Base-by-base conservation (phyloP, 2,888 invertebrate genomes). In the Pollenia amentaria region DNA sequence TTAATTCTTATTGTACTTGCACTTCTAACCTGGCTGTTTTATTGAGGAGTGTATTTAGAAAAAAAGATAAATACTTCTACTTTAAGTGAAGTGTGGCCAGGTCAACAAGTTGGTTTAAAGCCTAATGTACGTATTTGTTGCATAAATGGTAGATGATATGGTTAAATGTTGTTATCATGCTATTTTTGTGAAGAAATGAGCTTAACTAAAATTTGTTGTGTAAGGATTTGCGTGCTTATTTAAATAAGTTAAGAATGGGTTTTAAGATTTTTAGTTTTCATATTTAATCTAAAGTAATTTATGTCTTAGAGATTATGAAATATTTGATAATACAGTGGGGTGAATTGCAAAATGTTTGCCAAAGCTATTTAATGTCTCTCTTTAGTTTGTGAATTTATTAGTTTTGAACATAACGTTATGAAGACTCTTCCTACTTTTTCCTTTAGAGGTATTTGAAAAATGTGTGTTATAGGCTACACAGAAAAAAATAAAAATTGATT, bases 41-140 rank as follows among this genome's bases (percentile, higher is more conserved):
- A 10, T 11, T 16, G 14, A 42, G 44, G 16, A 70, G 8, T 44
- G 12, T 9, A 18, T 16, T 18, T 38, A 8, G 1, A 42, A 46
- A 65, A n/a, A 14, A 8, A 64, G 55, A 65, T 73, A 72, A 73
- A 80, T 73, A 73, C 65, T 69, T 48, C 48, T 44, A 57, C 18
- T 57, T 75, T 70, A 53, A 38, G 55, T 75, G 55, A 73, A 84
- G 87, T 84, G 87, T 77, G 84, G 77, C 77, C 87, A 60, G 87
- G 83, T 84, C 83, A 84, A 87, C 70, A 53, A 80, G 82, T 67
- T 69, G n/a, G 12, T 57, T 18, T 76, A 80, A 73, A 80, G 53
- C 72, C 55, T 83, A 51, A 64, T 51, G 11, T 46, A 55, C 6
- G 21, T 73, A 42, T 60, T 62, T 60, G 14, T 3, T 18, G 7